Percentiles rank a stretch among this genome's conserved stretches.
phyloP scores from a whole-genome alignment of 1,140 invertebrate species.

The Penaeus vannamei region DNA sequence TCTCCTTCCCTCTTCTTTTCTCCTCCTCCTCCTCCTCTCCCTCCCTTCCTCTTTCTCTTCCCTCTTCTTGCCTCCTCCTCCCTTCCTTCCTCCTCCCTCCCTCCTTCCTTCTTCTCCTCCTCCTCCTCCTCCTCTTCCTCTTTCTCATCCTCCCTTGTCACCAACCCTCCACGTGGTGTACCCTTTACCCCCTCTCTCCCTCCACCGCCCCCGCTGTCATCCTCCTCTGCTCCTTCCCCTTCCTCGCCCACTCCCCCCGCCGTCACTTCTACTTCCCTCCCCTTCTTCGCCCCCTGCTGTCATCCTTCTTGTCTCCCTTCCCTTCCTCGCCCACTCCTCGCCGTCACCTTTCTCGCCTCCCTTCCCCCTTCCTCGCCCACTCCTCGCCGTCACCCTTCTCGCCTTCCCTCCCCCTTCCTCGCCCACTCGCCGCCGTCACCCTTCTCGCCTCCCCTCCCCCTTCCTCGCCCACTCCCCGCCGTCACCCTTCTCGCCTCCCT shows the following conservation, averaged over 20 bases:
- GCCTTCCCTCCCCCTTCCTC: too few relatives aligned
- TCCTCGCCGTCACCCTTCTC: too few relatives aligned
- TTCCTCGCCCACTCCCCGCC: too few relatives aligned
- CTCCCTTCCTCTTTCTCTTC: background rate
- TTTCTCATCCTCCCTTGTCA: too few relatives aligned
- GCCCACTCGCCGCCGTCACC: too few relatives aligned
- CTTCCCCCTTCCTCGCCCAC: background rate
- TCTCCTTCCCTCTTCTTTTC: background rate
- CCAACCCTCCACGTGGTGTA: too few relatives aligned
- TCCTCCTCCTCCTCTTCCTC: too few relatives aligned
- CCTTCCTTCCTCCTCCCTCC: background rate
- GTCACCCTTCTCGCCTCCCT: too few relatives aligned
- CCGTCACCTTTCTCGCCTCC: background rate
- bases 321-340: background rate
- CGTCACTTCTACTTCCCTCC: background rate
- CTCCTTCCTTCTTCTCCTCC: background rate
- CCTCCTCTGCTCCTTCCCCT: background rate
- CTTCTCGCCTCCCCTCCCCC: too few relatives aligned
- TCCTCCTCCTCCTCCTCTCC: background rate
- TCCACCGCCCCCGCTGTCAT: background rate
- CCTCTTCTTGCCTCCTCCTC: background rate
- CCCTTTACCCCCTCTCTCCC: background rate
- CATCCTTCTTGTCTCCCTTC: background rate
- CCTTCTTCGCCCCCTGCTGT: background rate
- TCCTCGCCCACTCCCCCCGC: background rate